These are phyloP conservation scores for Orius insidiosus DNA, from an alignment of 1,140 invertebrate species.

Conservation along the genomic window DNA sequence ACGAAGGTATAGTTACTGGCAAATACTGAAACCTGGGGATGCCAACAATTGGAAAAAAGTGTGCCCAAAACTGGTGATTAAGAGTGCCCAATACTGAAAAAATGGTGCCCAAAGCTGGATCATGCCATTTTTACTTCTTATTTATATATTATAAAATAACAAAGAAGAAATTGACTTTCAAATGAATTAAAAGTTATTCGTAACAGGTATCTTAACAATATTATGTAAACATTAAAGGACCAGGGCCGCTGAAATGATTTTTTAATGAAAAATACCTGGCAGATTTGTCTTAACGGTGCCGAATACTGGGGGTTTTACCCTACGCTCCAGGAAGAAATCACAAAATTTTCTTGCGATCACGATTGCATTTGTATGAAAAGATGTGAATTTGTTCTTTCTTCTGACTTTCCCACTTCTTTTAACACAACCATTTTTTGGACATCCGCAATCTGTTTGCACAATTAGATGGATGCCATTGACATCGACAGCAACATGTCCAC, in stretches of 20 bases:
- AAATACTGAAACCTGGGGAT: background rate
- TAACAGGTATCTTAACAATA: background rate
- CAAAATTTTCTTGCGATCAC: too few species aligned
- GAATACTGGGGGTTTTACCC: slow-evolving; percentile 1
- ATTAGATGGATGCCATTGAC: too few species aligned
- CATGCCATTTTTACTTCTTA: background rate
- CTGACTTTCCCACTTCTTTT: too few species aligned
- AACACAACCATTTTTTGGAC: too few species aligned
- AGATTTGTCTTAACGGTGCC: background rate
- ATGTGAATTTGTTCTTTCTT: too few species aligned
- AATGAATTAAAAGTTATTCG: background rate
- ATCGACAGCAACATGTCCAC: too few species aligned
- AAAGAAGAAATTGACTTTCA: background rate
- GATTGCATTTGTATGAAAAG: too few species aligned
- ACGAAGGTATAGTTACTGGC: background rate
- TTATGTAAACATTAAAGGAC: background rate
- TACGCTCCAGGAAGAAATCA: too few species aligned
- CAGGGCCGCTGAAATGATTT: background rate
- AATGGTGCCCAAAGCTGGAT: slow-evolving; percentile 5
- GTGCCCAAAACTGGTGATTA: background rate
- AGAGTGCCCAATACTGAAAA: slow-evolving; percentile 4
- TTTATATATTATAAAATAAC: background rate
- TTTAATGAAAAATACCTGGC: background rate
- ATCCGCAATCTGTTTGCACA: too few species aligned
- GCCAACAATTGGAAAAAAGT: background rate